A percentile compares a stretch with the other conserved stretches of the same genome.
These are phyloP conservation scores for Argya squamiceps DNA, from an alignment of 2,797 vertebrate genomes.

Conservation along the genomic window DNA sequence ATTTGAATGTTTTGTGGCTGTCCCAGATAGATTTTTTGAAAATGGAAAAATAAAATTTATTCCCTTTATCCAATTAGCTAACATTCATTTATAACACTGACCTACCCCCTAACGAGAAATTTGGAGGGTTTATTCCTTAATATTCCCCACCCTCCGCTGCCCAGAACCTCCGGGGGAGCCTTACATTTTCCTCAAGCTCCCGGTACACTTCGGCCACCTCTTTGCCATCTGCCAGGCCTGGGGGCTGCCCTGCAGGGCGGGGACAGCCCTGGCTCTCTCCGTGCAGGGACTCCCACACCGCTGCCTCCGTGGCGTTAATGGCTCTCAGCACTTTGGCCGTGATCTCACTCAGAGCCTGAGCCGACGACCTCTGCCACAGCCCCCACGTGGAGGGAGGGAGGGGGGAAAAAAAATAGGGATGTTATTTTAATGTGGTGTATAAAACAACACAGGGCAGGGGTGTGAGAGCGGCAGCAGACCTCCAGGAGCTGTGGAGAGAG, in stretches of 20 bases:
- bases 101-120: not conserved
- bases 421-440: not conserved
- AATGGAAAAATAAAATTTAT: too few relatives aligned
- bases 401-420: not conserved
- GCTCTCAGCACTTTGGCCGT: constrained; percentile 85
- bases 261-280: constrained; percentile 1
- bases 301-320: constrained; percentile 85
- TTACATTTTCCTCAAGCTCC: constrained; percentile 89
- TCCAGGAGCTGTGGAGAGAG: not conserved
- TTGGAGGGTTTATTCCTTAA: accelerated
- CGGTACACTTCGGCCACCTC: constrained; percentile 81
- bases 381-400: not conserved
- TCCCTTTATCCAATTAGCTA: too few relatives aligned
- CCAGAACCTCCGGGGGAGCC: constrained; percentile 11
- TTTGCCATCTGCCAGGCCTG: constrained; percentile 35
- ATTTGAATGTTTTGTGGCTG: too few relatives aligned
- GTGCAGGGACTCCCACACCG: constrained; percentile 75
- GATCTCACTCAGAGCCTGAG: constrained; percentile 87
- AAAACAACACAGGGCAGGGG: not conserved
- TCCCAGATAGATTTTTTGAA: too few relatives aligned
- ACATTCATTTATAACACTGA: too few relatives aligned
- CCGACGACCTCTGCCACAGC: constrained; percentile 81
- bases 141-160: not conserved
- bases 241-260: not conserved
- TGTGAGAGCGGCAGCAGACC: not conserved